Evolutionary conservation across 1,140 invertebrate genomes (phyloP).

Genomic region (Drosophila bifasciata): DNA sequence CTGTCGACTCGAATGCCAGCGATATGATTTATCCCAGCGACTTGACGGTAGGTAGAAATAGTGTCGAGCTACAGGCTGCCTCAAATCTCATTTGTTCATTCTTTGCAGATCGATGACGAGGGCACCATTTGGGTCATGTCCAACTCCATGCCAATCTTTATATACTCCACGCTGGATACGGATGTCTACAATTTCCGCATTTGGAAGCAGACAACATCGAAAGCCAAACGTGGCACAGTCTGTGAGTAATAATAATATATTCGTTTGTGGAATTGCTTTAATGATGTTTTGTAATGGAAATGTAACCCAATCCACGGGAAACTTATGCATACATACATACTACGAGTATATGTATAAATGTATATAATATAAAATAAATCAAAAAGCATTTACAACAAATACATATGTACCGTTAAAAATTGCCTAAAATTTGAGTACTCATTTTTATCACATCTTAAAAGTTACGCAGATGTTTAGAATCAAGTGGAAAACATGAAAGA

Average conservation of each 20-base stretch:
- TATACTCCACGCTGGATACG: conserved; percentile 86
- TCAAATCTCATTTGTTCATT: not conserved
- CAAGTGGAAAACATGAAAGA: conserved; percentile 42
- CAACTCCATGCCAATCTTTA: conserved; percentile 86
- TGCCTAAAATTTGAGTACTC: conserved; percentile 80
- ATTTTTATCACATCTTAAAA: conserved; percentile 76
- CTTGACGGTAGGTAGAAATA: conserved; percentile 63
- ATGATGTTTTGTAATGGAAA: conserved; percentile 47
- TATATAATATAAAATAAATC: conserved; percentile 67
- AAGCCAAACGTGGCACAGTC: conserved; percentile 66
- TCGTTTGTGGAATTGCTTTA: conserved; percentile 67
- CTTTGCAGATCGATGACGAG: conserved; percentile 84
- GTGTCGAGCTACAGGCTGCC: too few species aligned
- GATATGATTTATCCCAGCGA: conserved; percentile 88
- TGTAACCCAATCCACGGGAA: conserved; percentile 34
- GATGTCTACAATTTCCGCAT: conserved; percentile 86
- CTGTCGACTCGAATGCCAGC: conserved; percentile 86
- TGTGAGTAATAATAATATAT: conserved; percentile 52
- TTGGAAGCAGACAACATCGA: conserved; percentile 74
- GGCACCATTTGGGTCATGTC: conserved; percentile 87
- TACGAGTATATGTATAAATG: conserved; percentile 38
- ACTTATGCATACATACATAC: conserved; percentile 37
- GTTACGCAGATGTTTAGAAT: conserved; percentile 70
- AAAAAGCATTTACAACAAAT: conserved; percentile 74
- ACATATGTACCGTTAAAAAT: conserved; percentile 65